These are phyloP conservation scores for Anadara kagoshimensis DNA, from an alignment of 1,140 invertebrate genomes.

Conservation along the genomic window DNA sequence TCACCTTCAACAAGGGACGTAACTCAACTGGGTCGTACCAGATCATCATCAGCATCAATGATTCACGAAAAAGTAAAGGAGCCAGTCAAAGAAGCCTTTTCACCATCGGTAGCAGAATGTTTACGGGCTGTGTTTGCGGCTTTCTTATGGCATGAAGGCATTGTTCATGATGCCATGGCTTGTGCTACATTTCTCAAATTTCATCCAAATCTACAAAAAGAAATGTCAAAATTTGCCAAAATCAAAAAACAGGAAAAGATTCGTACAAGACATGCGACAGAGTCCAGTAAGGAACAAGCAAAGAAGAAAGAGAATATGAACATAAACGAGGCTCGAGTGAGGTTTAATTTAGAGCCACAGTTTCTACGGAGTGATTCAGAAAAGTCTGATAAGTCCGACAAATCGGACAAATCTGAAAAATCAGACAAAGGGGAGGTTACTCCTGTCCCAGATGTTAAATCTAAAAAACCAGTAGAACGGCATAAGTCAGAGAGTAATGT, in stretches of 20 bases:
- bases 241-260: slow-evolving; percentile 47
- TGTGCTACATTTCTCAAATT: slow-evolving; percentile 97
- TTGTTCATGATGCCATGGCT: slow-evolving; percentile 97
- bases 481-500: slow-evolving; percentile 64
- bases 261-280: slow-evolving; percentile 64
- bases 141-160: slow-evolving; percentile 97
- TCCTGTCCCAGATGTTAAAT: slow-evolving; percentile 3
- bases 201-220: slow-evolving; percentile 83
- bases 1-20: slow-evolving; percentile 76
- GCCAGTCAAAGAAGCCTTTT: slow-evolving; percentile 86
- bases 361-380: slow-evolving; percentile 34
- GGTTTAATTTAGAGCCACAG: slow-evolving; percentile 63
- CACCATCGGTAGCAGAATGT: slow-evolving; percentile 94
- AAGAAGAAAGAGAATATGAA: slow-evolving; percentile 59
- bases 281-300: slow-evolving; percentile 63
- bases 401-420: slow-evolving; percentile 32
- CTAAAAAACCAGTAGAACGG: slow-evolving; percentile 41
- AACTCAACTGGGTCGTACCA: slow-evolving; percentile 83
- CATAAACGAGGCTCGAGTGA: slow-evolving; percentile 65
- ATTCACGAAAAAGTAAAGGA: slow-evolving; percentile 64
- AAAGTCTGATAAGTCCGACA: slow-evolving; percentile 31
- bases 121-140: slow-evolving; percentile 95
- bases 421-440: slow-evolving; percentile 2
- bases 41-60: slow-evolving; percentile 84
- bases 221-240: slow-evolving; percentile 66